Base-by-base conservation (phyloP, 2,797 vertebrate genomes). In the Hozukius guyotensis region DNA sequence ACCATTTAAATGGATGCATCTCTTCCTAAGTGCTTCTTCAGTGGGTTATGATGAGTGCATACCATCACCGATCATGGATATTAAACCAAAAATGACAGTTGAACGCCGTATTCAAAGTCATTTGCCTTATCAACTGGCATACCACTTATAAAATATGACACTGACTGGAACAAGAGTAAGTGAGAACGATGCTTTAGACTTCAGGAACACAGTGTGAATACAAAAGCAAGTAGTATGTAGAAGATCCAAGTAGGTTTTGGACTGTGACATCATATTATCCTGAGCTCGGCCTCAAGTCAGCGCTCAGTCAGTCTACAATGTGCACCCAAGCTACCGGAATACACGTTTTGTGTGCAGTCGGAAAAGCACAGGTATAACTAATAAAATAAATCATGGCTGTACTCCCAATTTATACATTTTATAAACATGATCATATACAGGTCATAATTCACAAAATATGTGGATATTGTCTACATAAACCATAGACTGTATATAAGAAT, bases 1-100 rank as follows among this genome's bases (percentile, higher is more conserved):
- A 10, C 71, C 64, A 27, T 77, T 83, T 31, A 77, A 77, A 77
- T 38, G 22, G 49, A 87, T 69, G 72, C 77, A 25, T 79, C 57
- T 68, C 55, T 29, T 65, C 61, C 25, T 38, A 77, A 81, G 68
- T 56, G 62, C 72, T 57, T 52, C 49, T 63, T 78, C 52, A 64
- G 57, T 29, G 38, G 75, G 72, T 75, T 64, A 46, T 76, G 52
- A 82, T 80, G 63, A 81, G 70, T 5, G 16, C 7, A 6, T 8
- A 29, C 13, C 25, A 14, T 46, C 56, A 22, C 27, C 11, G 11
- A 71, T 68, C 8, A 8, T 9, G 16, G 25, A 46, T 62, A 61
- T 56, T 20, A 52, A 38, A 32, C 10, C 46, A 25, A 25, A 60
- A 18, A 31, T 42, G 29, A 49, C 18, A 25, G 14, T 4, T 38